Evolutionary conservation across 2,888 invertebrate genomes (phyloP), one percentile per base, ranked within the genome.

Genomic region (Leistus spinibarbis): DNA sequence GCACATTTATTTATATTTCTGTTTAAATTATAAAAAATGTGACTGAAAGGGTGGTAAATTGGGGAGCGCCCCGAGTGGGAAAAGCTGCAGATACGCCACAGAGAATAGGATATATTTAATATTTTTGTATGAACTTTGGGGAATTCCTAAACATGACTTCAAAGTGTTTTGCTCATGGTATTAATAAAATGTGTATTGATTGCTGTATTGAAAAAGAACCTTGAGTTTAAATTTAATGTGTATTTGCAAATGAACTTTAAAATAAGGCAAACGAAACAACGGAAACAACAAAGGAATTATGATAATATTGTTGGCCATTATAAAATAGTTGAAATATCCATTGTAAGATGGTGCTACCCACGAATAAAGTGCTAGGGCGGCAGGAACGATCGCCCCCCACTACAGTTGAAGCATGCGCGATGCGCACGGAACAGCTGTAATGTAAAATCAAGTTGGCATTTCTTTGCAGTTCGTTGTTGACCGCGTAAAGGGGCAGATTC

Each of bases 391-490:
- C 66, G 56, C 13, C 68, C 74, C 60, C 67, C 67, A 60, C 62
- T 27, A 23, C 27, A 4, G 68, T 62, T 56, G 40, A 19, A n/a
- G 60, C 66, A 56, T 74, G 74, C 74, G 74, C 60, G 54, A 19
- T 19, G 17, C 22, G 10, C 40, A 9, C 17, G n/a, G 16, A 57
- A 60, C 20, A 22, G 67, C 54, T 68, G 62, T 67, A 68, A 53
- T 62, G 62, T 74, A 62, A 40, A 62, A 68, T 40, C 40, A 62
- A 57, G 56, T 65, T 9, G 65, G 2, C 27, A 54, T 17, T 40
- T 62, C 67, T 62, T 66, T 74, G 74, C 74, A 74, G 74, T 74
- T 67, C 67, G 74, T 66, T 68, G 74, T 74, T 68, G 60, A 63
- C 62, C 24, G 62, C 22, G 22, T 23, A n/a, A 10, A 22, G 74